Evolutionary conservation across 2,797 vertebrate species (phyloP).

Genomic region (Manis crassicaudata): DNA sequence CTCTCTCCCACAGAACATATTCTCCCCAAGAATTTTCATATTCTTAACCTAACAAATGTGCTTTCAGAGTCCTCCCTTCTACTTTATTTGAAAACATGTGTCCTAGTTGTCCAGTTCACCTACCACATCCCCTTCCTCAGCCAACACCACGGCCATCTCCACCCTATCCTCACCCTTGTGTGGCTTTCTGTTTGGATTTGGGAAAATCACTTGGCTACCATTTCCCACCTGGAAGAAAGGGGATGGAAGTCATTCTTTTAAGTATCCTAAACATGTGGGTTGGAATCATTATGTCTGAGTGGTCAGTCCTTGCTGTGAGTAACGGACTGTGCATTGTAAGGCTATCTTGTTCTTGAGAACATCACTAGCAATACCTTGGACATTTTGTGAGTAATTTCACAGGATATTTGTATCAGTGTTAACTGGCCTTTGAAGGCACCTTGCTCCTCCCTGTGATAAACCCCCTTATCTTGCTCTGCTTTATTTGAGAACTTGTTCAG

Average conservation of each 20-base stretch:
- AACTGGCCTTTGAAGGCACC: background rate
- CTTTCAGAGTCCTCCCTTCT: constrained; percentile 41
- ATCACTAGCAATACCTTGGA: background rate
- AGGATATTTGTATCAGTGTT: background rate
- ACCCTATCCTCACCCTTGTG: background rate
- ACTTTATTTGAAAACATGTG: constrained; percentile 1
- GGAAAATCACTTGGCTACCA: background rate
- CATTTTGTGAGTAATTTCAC: constrained; percentile 8
- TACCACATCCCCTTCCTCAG: background rate
- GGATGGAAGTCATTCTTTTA: background rate
- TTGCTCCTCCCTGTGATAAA: constrained; percentile 5
- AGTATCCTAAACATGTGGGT: background rate
- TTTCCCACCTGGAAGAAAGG: constrained; percentile 31
- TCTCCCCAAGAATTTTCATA: background rate
- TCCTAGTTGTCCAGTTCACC: background rate
- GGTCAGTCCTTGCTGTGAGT: background rate
- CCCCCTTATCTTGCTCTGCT: background rate
- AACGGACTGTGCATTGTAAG: constrained; percentile 18
- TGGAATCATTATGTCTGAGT: background rate
- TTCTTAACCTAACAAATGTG: constrained; percentile 11
- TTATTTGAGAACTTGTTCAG: background rate
- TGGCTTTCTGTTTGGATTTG: constrained; percentile 29
- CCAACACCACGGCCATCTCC: background rate
- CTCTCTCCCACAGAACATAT: background rate
- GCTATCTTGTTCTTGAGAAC: background rate